phyloP scores from a whole-genome alignment of 1,140 invertebrate species.

The Drosophila simulans region DNA sequence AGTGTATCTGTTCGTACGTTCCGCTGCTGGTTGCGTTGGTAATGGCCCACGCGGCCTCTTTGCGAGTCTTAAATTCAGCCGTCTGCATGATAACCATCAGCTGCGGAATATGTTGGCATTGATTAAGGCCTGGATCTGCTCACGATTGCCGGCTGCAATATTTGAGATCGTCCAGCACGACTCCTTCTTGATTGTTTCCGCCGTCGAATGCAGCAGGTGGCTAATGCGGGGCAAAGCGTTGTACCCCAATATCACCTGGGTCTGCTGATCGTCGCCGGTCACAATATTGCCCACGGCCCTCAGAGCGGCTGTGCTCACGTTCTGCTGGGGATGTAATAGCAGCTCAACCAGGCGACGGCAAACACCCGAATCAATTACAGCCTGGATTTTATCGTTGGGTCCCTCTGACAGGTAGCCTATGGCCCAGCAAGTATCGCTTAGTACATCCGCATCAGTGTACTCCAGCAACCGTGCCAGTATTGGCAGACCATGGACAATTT shows the following conservation, averaged over 20 bases:
- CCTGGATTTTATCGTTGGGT: conserved; percentile 99
- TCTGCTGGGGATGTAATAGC: conserved; percentile 94
- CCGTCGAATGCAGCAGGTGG: conserved; percentile 91
- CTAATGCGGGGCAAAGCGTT: conserved; percentile 94
- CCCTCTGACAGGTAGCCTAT: conserved; percentile 97
- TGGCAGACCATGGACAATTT: conserved; percentile 93
- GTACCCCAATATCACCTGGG: conserved; percentile 97
- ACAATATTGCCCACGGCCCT: conserved; percentile 99
- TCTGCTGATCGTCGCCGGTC: conserved; percentile 98
- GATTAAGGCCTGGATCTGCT: conserved; percentile 97
- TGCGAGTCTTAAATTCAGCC: conserved; percentile 98
- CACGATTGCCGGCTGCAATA: conserved; percentile 97
- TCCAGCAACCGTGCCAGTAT: conserved; percentile 94
- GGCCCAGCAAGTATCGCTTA: conserved; percentile 98
- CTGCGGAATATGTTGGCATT: conserved; percentile 97
- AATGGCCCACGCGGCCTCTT: conserved; percentile 99
- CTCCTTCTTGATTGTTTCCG: conserved; percentile 97
- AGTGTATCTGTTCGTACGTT: conserved; percentile 96
- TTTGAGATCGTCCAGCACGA: conserved; percentile 99
- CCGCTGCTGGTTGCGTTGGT: conserved; percentile 99
- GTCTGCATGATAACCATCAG: conserved; percentile 95
- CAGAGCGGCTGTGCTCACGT: conserved; percentile 97
- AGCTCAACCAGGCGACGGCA: conserved; percentile 97
- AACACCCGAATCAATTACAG: conserved; percentile 98
- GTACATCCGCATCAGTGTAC: conserved; percentile 95